Evolutionary conservation across 2,113 vertebrate species (phyloP).

Genomic region (Lamprotornis superbus): DNA sequence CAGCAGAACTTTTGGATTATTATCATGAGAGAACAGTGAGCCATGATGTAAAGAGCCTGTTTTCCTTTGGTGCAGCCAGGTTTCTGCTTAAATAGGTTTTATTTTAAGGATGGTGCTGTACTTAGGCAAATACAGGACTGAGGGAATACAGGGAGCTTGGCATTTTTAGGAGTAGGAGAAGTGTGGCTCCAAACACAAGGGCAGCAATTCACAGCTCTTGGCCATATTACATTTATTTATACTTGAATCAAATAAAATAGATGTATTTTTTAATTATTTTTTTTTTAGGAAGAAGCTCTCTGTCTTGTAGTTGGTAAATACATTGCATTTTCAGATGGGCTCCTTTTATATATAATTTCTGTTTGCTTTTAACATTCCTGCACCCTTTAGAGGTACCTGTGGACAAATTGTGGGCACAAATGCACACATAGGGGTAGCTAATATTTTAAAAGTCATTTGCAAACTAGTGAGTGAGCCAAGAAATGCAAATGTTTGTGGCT

Average conservation of each 20-base stretch:
- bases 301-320: not conserved
- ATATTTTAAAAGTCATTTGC: not conserved
- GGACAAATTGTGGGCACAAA: not conserved
- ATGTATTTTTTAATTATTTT: rapidly evolving
- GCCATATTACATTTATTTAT: not conserved
- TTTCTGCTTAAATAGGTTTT: not conserved
- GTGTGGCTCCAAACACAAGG: not conserved
- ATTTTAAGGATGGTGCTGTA: not conserved
- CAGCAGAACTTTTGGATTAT: not conserved
- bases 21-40: not conserved
- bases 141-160: not conserved
- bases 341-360: not conserved
- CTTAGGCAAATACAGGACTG: not conserved
- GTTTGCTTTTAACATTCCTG: not conserved
- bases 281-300: not conserved
- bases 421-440: not conserved
- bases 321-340: not conserved
- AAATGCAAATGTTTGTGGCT: conserved; percentile 12
- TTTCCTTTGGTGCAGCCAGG: not conserved
- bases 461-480: not conserved
- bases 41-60: rapidly evolving
- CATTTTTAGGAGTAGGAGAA: not conserved
- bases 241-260: not conserved
- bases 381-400: not conserved
- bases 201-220: not conserved